Evolutionary conservation across 2,888 invertebrate species (phyloP), one percentile per base, ranked within the genome.

Genomic region (Crepidodera aurea): DNA sequence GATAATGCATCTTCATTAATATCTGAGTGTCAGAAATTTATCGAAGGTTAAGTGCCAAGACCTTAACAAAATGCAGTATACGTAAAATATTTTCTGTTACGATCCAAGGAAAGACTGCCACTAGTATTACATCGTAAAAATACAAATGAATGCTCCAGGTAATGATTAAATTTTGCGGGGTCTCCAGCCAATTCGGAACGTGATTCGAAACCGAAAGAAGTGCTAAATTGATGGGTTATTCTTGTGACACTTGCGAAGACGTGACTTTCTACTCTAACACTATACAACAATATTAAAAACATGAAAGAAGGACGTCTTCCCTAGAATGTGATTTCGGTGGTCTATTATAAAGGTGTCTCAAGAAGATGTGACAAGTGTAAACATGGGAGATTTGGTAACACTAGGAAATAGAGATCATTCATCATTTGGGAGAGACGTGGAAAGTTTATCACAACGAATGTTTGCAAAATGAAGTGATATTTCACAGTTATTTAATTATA

Each of bases 151-250:
- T 48, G 62, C 56, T 53, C 15, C 62, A 62, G 58, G 62, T 62
- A 58, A 62, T 58, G 62, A 62, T 62, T 62, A 62, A 62, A 62
- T 62, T 62, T 62, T 58, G 62, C 58, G 51, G 58, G 51, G 37
- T 42, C 62, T 58, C 51, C 42, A 61, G 54, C 61, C 64, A 64
- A 64, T 64, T 56, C 61, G 42, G 19, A 44, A 64, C 64, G 64
- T 64, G 64, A 61, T 55, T 44, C 19, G 64, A 48, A 57, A 58
- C 27, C 32, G 25, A 18, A 58, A 63, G 50, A 13, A 50, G 27
- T 27, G 29, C 25, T 53, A 55, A 54, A 63, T 63, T 51, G 62
- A 63, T 63, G 54, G 63, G 59, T 59, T 63, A 63, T 63, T 59
- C 58, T 40, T 44, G 59, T 63, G 63, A 55, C 63, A 63, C 58